Evolutionary conservation across 1,140 invertebrate species (phyloP), one percentile per base, ranked within the genome.

Genomic region (Chrysomallon squamiferum): DNA sequence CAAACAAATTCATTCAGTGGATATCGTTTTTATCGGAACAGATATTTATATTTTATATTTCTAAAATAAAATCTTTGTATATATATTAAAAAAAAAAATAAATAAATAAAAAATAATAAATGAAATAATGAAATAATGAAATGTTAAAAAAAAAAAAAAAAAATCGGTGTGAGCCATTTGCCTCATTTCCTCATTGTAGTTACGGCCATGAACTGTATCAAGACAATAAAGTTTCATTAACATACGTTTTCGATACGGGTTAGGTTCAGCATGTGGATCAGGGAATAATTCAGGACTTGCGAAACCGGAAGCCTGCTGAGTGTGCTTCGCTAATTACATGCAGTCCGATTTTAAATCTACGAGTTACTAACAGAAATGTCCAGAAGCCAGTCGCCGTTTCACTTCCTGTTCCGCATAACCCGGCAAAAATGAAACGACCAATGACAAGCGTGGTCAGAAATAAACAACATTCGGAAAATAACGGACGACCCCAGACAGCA

Each of bases 181-280:
- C n/a, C n/a, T n/a, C n/a, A n/a, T n/a, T n/a, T n/a, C n/a, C n/a
- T n/a, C n/a, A n/a, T n/a, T n/a, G n/a, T n/a, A n/a, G n/a, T n/a
- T n/a, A n/a, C n/a, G n/a, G n/a, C n/a, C n/a, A n/a, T n/a, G n/a
- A n/a, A n/a, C n/a, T n/a, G n/a, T n/a, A n/a, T n/a, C n/a, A 5
- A 7, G 35, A 38, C 35, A 38, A 38, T 15, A 38, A 38, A 38
- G 5, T 7, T 38, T 7, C 15, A 38, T 38, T 38, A 38, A 38
- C 35, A 5, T 38, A 38, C 15, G 35, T 7, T 38, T 38, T 57
- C 4, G 22, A 5, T 13, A 54, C 50, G n/a, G n/a, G 15, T 54
- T 56, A 80, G 79, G 69, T 81, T 35, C 77, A 81, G 52, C 65
- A 64, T 9, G 66, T 81, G 45, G 79, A 81, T 33, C 61, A 64